These are phyloP conservation scores for Myotis yumanensis DNA, from an alignment of 2,113 vertebrate species.

Conservation along the genomic window DNA sequence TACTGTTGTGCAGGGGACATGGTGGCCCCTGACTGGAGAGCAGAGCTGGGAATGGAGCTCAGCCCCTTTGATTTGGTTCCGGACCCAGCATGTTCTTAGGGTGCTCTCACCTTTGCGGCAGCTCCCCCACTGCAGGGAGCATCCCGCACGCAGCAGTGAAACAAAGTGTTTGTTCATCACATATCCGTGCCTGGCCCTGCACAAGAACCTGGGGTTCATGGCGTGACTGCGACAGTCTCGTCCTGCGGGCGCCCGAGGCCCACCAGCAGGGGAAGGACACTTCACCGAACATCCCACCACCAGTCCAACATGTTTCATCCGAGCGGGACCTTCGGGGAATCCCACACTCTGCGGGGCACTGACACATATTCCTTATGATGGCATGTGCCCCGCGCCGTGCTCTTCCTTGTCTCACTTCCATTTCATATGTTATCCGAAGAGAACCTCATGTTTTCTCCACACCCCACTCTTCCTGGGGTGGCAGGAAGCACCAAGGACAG, in stretches of 20 bases:
- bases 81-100: rapidly evolving
- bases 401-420: neutral
- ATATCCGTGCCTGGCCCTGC: neutral
- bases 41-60: neutral
- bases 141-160: neutral
- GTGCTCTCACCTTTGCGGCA: neutral
- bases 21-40: neutral
- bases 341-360: neutral
- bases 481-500: conserved; percentile 10
- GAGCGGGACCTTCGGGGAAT: conserved; percentile 7
- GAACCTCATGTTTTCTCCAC: neutral
- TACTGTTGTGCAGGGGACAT: no score
- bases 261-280: neutral
- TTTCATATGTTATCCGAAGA: neutral
- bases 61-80: neutral
- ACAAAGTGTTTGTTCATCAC: neutral
- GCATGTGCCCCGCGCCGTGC: neutral
- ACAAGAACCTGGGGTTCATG: neutral
- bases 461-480: neutral
- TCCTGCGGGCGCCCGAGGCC: neutral
- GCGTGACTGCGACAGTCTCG: neutral
- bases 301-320: neutral
- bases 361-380: neutral
- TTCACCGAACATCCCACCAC: neutral
- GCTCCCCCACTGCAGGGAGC: rapidly evolving